Conservation (phyloP, 2,113 vertebrate species). For the Eclectus roratus region DNA sequence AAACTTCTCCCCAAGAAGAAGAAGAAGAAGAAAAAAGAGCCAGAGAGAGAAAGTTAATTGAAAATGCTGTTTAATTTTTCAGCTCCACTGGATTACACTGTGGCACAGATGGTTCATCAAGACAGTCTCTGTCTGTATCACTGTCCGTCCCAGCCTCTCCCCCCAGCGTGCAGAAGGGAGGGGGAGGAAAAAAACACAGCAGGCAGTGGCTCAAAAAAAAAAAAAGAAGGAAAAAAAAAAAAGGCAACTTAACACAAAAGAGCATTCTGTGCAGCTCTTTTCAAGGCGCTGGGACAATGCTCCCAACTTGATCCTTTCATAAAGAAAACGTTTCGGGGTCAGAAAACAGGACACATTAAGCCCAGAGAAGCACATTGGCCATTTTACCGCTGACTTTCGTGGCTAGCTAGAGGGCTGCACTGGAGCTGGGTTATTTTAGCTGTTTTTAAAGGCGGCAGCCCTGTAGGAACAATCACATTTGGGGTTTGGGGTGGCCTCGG, state of each 20-base stretch:
- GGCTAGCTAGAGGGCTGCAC: slow-evolving; percentile 57
- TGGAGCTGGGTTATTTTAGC: slow-evolving; percentile 27
- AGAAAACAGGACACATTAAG: slow-evolving; percentile 87
- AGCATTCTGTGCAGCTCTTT: slow-evolving; percentile 91
- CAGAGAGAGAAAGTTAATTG: slow-evolving; percentile 83
- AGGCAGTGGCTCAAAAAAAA: slow-evolving; percentile 83
- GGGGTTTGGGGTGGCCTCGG: slow-evolving; percentile 8
- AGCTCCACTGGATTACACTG: slow-evolving; percentile 85
- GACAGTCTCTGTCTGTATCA: slow-evolving; percentile 80
- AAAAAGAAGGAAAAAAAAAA: slow-evolving; percentile 43
- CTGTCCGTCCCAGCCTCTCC: slow-evolving; percentile 78
- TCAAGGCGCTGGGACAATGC: slow-evolving; percentile 85
- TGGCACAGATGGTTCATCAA: slow-evolving; percentile 95
- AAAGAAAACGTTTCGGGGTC: slow-evolving; percentile 88
- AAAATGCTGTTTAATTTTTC: slow-evolving; percentile 85
- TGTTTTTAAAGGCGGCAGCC: slow-evolving; percentile 36
- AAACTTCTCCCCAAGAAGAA: slow-evolving; percentile 63
- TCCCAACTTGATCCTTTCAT: slow-evolving; percentile 85
- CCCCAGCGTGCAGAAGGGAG: slow-evolving; percentile 55
- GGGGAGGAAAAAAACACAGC: slow-evolving; percentile 75
- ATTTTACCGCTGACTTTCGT: slow-evolving; percentile 81
- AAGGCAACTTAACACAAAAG: slow-evolving; percentile 88
- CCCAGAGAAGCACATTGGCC: slow-evolving; percentile 84
- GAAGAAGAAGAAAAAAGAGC: slow-evolving; percentile 44
- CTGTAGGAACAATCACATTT: slow-evolving; percentile 36